These are phyloP conservation scores for Bolinopsis microptera DNA, from an alignment of 37 sponge, comb jelly and placozoan species.

Conservation along the genomic window DNA sequence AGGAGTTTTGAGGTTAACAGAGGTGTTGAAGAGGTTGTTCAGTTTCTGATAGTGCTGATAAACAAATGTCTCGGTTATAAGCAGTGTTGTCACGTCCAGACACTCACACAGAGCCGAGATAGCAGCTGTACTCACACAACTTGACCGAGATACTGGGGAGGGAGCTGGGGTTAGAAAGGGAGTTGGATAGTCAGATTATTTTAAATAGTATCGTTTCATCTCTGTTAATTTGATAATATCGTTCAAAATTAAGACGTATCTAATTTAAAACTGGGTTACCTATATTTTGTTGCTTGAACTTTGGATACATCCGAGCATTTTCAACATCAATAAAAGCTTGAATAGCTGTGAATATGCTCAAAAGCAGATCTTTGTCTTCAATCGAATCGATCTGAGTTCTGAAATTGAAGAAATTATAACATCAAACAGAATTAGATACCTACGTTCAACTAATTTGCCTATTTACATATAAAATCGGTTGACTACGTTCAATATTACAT, in stretches of 20 bases:
- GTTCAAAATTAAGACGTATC: no score
- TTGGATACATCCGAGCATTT: conserved; percentile 20
- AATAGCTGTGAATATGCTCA: neutral
- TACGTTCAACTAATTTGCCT: no score
- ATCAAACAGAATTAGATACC: neutral
- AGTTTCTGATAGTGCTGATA: conserved; percentile 60
- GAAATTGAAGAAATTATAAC: neutral
- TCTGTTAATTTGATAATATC: no score
- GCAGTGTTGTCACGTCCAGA: conserved; percentile 42
- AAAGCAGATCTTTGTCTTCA: neutral
- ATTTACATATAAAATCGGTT: no score
- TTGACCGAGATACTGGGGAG: conserved; percentile 30
- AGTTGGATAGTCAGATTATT: neutral
- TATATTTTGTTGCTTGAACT: conserved; percentile 37
- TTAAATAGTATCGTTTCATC: no score
- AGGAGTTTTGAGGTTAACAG: conserved; percentile 52
- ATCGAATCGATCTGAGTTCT: conserved; percentile 23
- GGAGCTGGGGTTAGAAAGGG: neutral
- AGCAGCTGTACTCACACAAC: neutral
- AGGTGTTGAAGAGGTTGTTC: conserved; percentile 34
- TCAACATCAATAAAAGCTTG: conserved; percentile 22
- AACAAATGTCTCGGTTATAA: neutral
- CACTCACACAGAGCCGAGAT: conserved; percentile 20
- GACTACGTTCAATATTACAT: no score
- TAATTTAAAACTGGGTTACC: no score